These are phyloP conservation scores for Paramormyrops hopkinsi DNA, from an alignment of 2,797 vertebrate species.

Conservation along the genomic window DNA sequence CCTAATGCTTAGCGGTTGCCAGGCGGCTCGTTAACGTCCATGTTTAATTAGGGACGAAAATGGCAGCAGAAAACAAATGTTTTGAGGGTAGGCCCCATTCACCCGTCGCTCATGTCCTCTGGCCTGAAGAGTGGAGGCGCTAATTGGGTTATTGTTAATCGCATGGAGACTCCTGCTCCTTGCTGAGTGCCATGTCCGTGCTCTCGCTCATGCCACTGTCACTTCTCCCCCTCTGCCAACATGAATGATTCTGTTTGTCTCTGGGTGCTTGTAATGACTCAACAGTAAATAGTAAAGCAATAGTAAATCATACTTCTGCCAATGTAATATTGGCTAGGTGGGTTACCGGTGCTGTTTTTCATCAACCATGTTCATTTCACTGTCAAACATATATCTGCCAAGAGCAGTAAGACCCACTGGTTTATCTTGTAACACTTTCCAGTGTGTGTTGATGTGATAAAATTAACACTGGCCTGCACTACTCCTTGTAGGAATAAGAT, in stretches of 20 bases:
- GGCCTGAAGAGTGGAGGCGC: not conserved
- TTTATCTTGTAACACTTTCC: not conserved
- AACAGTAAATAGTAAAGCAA: not conserved
- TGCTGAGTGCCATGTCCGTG: not conserved
- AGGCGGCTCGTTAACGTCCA: not conserved
- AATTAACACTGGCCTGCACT: not conserved
- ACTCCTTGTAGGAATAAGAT: not conserved
- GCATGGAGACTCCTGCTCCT: too few species aligned
- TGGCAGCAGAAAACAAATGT: not conserved
- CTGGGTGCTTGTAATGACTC: not conserved
- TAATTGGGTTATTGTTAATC: constrained; percentile 7
- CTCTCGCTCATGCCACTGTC: not conserved
- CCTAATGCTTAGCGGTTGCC: not conserved
- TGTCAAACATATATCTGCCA: not conserved
- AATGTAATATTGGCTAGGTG: not conserved
- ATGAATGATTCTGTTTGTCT: not conserved
- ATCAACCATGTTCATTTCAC: not conserved
- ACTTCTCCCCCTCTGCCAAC: not conserved
- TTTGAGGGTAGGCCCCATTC: not conserved
- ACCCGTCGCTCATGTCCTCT: not conserved
- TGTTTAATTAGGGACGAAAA: constrained; percentile 3
- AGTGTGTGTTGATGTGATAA: not conserved
- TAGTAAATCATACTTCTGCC: not conserved
- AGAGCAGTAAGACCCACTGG: not conserved
- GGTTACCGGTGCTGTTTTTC: not conserved